Evolutionary conservation across 2,113 vertebrate species (phyloP).

Genomic region (Anguilla japonica): DNA sequence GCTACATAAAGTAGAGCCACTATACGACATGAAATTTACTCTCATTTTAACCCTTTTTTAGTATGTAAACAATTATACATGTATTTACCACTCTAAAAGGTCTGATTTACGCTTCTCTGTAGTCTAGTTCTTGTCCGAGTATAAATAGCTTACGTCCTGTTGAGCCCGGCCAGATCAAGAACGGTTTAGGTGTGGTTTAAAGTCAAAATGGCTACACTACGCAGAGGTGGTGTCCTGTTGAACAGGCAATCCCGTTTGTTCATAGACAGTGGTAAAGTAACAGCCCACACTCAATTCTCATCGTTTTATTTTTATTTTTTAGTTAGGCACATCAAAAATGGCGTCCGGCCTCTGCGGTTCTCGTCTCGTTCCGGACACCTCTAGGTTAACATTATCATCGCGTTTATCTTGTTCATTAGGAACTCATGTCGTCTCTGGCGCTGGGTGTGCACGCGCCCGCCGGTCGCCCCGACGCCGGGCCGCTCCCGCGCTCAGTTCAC

Average conservation of each 20-base stretch:
- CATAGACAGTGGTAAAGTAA: constrained; percentile 77
- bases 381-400: constrained; percentile 66
- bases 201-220: constrained; percentile 93
- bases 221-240: constrained; percentile 84
- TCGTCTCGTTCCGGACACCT: constrained; percentile 52
- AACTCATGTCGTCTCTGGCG: constrained; percentile 50
- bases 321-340: constrained; percentile 89
- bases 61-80: constrained; percentile 99
- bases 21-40: constrained; percentile 85
- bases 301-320: constrained; percentile 48
- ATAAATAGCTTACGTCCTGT: constrained; percentile 85
- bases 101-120: constrained; percentile 81
- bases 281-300: constrained; percentile 76
- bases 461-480: constrained; percentile 43
- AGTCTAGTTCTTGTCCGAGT: constrained; percentile 87
- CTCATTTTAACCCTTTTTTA: constrained; percentile 85
- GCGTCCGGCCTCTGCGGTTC: constrained; percentile 62
- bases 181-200: constrained; percentile 78
- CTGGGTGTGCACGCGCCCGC: constrained; percentile 41
- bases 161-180: constrained; percentile 85
- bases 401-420: constrained; percentile 50
- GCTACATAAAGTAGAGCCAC: constrained; percentile 97
- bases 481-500: constrained; percentile 85
- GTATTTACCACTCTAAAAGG: constrained; percentile 94
- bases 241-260: constrained; percentile 83